phyloP scores from a whole-genome alignment of 2,113 vertebrate genomes.

The Terrapene triunguis region DNA sequence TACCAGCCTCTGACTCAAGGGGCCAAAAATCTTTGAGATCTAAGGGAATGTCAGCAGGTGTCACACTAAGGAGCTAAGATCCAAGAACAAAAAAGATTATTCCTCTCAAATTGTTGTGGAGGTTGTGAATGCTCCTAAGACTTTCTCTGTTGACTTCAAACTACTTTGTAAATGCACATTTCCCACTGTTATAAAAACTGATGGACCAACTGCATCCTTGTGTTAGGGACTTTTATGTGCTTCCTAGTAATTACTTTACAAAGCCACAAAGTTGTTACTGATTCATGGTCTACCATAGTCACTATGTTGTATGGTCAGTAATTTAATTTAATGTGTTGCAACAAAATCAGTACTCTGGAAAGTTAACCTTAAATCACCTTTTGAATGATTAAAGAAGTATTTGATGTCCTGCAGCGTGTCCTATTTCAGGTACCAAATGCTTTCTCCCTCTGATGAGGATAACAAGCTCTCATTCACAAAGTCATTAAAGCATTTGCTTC shows the following conservation, averaged over 20 bases:
- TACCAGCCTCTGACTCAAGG: not conserved
- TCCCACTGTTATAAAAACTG: not conserved
- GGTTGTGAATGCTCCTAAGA: not conserved
- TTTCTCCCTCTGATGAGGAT: not conserved
- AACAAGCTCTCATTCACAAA: not conserved
- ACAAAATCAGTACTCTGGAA: not conserved
- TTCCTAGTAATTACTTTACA: not conserved
- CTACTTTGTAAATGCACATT: not conserved
- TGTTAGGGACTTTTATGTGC: not conserved
- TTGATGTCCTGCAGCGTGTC: not conserved
- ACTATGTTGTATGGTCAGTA: not conserved
- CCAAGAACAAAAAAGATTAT: not conserved
- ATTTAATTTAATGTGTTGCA: slow-evolving; percentile 8
- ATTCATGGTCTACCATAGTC: not conserved
- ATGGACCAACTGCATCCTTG: not conserved
- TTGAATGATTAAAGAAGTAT: not conserved
- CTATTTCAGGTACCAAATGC: not conserved
- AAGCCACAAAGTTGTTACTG: not conserved
- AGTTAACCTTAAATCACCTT: not conserved
- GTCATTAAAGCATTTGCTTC: not conserved
- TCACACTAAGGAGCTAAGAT: not conserved
- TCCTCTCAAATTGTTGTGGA: not conserved
- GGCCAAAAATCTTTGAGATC: not conserved
- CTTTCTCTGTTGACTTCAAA: not conserved
- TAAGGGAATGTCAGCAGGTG: not conserved